Evolutionary conservation across 2,888 invertebrate species (phyloP), one percentile per base, ranked within the genome.

Genomic region (Chrysolina americana): DNA sequence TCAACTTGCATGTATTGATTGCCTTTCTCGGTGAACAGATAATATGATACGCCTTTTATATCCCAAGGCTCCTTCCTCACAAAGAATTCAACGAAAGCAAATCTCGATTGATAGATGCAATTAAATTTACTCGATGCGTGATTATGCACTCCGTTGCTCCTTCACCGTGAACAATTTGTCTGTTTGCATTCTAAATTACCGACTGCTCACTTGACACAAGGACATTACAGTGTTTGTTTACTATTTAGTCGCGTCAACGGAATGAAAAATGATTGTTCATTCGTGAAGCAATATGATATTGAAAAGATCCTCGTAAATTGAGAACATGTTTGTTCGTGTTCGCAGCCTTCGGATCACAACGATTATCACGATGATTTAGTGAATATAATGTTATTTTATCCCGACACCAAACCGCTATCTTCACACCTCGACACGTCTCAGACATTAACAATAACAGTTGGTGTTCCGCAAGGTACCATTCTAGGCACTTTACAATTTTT

Each of bases 121-220:
- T 73, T 73, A 73, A 73, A 68, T 64, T 73, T 65, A 48, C 64
- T 64, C 68, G 68, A 68, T 73, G 68, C 68, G 68, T 50, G 68
- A 73, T 73, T 73, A 73, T 73, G 68, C 72, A 73, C 72, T 68
- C 50, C 68, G 72, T 28, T 73, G 72, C 68, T 68, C 72, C 50
- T 50, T 64, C 64, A 68, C 68, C 68, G 68, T 68, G 72, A 73
- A 73, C 68, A 68, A 73, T 73, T 73, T 73, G 68, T 73, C 72
- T 73, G 62, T 68, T 63, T 71, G 63, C 41, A 64, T 68, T 53
- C 59, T 73, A 28, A 68, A 68, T 73, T 73, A 53, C 68, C 68
- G 63, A 66, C 71, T 28, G 19, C 68, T 73, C 68, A 53, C 36
- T 68, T 68, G 72, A 68, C 68, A 68, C 72, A 73, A 73, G 72